A percentile compares a stretch with the other conserved stretches of the same genome.
These are phyloP conservation scores for Crioceris asparagi DNA, from an alignment of 2,888 invertebrate species.

Conservation along the genomic window DNA sequence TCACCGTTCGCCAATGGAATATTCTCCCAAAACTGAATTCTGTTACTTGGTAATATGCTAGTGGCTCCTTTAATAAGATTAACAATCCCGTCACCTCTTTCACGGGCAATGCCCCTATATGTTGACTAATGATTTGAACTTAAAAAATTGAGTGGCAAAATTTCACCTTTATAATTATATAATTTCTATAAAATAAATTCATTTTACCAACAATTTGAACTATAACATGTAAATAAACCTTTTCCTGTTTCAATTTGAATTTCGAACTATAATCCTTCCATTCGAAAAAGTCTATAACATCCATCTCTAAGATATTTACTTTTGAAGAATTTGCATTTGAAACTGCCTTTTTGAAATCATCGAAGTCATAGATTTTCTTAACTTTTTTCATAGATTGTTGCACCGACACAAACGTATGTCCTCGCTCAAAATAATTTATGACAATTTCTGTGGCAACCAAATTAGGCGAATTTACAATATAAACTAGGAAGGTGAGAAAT, in stretches of 20 bases:
- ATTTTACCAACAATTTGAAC: too few relatives aligned
- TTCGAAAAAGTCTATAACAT: conserved; percentile 1
- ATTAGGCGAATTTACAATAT: neutral
- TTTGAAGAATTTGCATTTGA: conserved; percentile 4
- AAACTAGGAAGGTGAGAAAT: neutral
- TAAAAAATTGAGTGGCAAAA: too few relatives aligned
- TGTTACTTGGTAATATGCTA: too few relatives aligned
- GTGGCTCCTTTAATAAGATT: too few relatives aligned
- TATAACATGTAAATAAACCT: too few relatives aligned
- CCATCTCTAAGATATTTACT: conserved; percentile 4
- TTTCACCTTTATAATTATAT: too few relatives aligned
- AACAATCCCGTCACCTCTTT: too few relatives aligned
- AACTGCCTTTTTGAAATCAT: conserved; percentile 11
- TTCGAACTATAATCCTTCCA: neutral
- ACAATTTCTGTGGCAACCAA: neutral
- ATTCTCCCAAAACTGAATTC: too few relatives aligned
- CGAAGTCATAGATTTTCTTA: conserved; percentile 10
- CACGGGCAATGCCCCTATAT: too few relatives aligned
- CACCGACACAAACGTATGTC: conserved; percentile 6
- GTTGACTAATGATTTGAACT: too few relatives aligned
- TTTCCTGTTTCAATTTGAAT: neutral
- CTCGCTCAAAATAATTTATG: conserved; percentile 4
- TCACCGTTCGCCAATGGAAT: too few relatives aligned
- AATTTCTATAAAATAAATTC: too few relatives aligned
- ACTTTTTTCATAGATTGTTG: conserved; percentile 9